Evolutionary conservation across 2,797 vertebrate species (phyloP).

Genomic region (Protonibea diacanthus): DNA sequence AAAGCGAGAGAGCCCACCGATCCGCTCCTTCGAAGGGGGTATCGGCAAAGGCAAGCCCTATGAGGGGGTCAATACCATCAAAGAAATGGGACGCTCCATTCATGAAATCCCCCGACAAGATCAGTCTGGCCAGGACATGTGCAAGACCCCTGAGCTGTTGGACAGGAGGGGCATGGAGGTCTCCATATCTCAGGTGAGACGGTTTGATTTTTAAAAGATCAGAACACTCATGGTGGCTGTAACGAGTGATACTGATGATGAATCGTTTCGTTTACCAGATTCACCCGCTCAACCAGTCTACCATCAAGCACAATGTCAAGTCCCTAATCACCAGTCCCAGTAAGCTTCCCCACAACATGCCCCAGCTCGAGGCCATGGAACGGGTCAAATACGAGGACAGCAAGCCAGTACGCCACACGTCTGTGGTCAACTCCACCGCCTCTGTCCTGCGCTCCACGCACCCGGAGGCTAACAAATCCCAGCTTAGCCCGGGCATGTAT

Average conservation of each 20-base stretch:
- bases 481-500: slow-evolving; percentile 97
- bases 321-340: slow-evolving; percentile 95
- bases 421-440: slow-evolving; percentile 94
- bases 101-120: slow-evolving; percentile 98
- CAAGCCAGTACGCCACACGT: slow-evolving; percentile 92
- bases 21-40: slow-evolving; percentile 94
- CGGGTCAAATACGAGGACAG: slow-evolving; percentile 93
- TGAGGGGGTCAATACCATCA: slow-evolving; percentile 96
- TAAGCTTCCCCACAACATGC: slow-evolving; percentile 90
- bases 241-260: not conserved
- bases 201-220: not conserved
- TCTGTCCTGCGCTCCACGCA: slow-evolving; percentile 96
- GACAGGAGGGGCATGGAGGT: slow-evolving; percentile 92
- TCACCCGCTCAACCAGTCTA: slow-evolving; percentile 87
- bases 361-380: slow-evolving; percentile 91
- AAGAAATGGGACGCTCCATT: slow-evolving; percentile 98
- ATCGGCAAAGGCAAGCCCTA: slow-evolving; percentile 97
- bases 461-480: slow-evolving; percentile 92
- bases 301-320: slow-evolving; percentile 99
- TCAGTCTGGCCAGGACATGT: slow-evolving; percentile 89
- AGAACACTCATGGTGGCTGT: not conserved
- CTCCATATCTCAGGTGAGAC: slow-evolving; percentile 92
- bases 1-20: slow-evolving; percentile 96
- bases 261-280: slow-evolving; percentile 87
- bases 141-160: slow-evolving; percentile 93